Conservation (phyloP, 2,888 invertebrate species). For the Stenichneumon culpator region DNA sequence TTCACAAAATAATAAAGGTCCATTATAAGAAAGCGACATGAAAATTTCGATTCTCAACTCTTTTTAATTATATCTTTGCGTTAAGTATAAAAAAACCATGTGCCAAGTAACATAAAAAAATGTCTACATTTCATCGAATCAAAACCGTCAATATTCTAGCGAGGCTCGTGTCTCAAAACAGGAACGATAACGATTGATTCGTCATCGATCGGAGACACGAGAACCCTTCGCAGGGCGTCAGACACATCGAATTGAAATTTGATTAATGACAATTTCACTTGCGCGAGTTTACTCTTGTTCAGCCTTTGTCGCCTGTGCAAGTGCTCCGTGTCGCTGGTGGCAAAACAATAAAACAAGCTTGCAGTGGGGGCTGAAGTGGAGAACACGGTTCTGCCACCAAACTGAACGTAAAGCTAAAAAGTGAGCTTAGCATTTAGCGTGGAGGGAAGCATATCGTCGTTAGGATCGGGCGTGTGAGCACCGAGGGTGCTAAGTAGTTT, state of each 20-base stretch:
- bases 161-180: not conserved
- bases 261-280: constrained; percentile 8
- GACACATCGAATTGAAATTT: not conserved
- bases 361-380: constrained; percentile 35
- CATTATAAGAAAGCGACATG: too few species aligned
- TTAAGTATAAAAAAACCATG: too few species aligned
- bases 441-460: constrained; percentile 45
- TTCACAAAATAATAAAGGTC: too few species aligned
- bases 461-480: constrained; percentile 13
- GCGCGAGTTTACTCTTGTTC: not conserved
- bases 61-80: too few species aligned
- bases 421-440: constrained; percentile 29
- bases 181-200: not conserved
- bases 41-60: too few species aligned
- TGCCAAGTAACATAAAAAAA: too few species aligned
- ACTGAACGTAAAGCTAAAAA: constrained; percentile 23
- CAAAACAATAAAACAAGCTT: constrained; percentile 49
- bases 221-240: not conserved
- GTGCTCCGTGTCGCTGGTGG: constrained; percentile 31
- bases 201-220: not conserved
- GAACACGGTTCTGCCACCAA: constrained; percentile 24
- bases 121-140: too few species aligned
- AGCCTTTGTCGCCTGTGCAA: not conserved
- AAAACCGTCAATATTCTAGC: too few species aligned
- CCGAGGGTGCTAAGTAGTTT: constrained; percentile 65